Percentiles rank a stretch among this genome's conserved stretches.
Conservation (phyloP, 2,797 vertebrate species). For the Sternotherus odoratus region DNA sequence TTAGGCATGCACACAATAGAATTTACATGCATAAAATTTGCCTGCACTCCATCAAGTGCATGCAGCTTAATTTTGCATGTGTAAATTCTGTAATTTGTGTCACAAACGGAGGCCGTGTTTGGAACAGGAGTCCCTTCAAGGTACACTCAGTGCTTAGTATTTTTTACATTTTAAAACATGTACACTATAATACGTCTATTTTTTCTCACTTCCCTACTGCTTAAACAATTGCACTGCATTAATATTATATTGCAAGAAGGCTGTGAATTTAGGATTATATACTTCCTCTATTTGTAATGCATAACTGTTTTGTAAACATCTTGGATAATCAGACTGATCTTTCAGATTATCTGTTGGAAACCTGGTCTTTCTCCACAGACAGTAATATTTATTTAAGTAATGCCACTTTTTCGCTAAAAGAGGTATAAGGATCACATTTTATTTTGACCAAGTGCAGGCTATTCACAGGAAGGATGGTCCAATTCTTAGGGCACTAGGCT, state of each 20-base stretch:
- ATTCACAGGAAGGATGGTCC: neutral
- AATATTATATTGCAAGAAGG: neutral
- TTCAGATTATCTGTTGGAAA: constrained; percentile 37
- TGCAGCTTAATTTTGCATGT: neutral
- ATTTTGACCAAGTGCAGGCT: neutral
- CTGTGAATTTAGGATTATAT: accelerated
- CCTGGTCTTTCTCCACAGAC: neutral
- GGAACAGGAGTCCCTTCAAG: neutral
- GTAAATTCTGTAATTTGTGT: neutral
- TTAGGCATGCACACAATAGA: neutral
- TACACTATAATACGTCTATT: neutral
- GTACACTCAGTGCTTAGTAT: accelerated
- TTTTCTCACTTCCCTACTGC: neutral
- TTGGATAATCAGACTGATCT: constrained; percentile 30
- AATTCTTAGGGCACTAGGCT: neutral
- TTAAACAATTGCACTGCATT: neutral
- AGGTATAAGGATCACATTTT: neutral
- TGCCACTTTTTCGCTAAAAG: neutral
- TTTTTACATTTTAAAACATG: neutral
- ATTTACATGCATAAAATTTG: neutral
- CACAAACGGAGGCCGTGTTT: constrained; percentile 41
- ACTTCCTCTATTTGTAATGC: neutral
- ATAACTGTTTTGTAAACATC: constrained; percentile 29
- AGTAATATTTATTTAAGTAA: neutral
- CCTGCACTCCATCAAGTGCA: neutral